These are phyloP conservation scores for Epinotia demarniana DNA, from an alignment of 2,888 invertebrate species.

Conservation along the genomic window DNA sequence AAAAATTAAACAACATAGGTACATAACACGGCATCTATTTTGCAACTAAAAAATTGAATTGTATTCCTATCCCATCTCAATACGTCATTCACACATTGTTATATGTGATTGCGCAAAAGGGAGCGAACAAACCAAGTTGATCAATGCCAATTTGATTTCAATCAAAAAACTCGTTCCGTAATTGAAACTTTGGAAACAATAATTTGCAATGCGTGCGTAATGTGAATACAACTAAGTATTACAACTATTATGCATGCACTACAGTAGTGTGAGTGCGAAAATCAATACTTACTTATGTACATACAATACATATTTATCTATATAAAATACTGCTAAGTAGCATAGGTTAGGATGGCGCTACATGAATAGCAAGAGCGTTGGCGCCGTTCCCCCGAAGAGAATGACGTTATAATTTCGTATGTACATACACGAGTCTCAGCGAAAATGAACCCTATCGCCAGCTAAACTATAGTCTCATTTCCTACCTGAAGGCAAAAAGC, in stretches of 20 bases:
- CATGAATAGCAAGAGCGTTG: constrained; percentile 20
- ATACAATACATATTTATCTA: constrained; percentile 4
- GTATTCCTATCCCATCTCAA: no score
- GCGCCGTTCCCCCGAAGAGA: constrained; percentile 11
- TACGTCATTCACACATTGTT: no score
- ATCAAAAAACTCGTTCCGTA: no score
- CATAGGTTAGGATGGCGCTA: constrained; percentile 34
- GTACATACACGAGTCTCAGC: background rate
- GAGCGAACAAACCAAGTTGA: no score
- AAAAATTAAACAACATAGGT: no score
- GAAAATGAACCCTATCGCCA: background rate
- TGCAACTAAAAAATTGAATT: no score
- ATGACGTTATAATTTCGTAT: constrained; percentile 24
- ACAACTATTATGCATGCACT: constrained; percentile 34
- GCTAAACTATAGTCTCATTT: background rate
- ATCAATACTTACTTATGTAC: constrained; percentile 28
- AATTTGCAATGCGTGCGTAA: constrained; percentile 16
- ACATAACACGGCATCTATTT: no score
- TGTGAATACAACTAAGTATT: constrained; percentile 14
- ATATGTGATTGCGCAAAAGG: no score
- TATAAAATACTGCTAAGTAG: constrained; percentile 31
- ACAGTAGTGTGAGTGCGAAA: constrained; percentile 14
- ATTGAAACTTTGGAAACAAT: background rate
- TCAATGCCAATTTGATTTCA: no score
- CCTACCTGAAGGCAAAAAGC: background rate